phyloP scores from a whole-genome alignment of 2,113 vertebrate genomes.

The Rhineura floridana region DNA sequence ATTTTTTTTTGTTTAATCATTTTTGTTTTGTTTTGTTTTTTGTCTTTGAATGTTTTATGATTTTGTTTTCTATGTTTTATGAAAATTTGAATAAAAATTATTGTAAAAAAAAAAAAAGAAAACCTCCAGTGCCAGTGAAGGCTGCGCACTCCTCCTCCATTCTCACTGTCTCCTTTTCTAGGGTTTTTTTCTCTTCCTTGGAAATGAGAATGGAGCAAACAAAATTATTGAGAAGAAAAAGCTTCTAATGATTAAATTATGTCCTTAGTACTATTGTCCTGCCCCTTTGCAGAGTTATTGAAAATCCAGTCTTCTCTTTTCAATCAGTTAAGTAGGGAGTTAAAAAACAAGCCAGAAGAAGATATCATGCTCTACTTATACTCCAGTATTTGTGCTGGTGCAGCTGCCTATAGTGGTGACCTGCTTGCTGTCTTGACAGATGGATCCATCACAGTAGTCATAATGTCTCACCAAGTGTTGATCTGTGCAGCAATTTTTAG shows the following conservation, averaged over 20 bases:
- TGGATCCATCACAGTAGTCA: neutral
- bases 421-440: neutral
- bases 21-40: too few relatives aligned
- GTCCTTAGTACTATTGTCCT: neutral
- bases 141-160: too few relatives aligned
- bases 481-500: neutral
- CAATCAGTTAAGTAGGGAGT: neutral
- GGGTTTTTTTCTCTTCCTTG: too few relatives aligned
- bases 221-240: neutral
- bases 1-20: too few relatives aligned
- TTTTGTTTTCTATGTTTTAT: too few relatives aligned
- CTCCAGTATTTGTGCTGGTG: neutral
- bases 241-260: neutral
- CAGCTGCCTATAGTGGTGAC: neutral
- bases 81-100: too few relatives aligned
- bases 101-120: too few relatives aligned
- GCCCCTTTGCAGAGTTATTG: neutral
- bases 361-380: too few relatives aligned
- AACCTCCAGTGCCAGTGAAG: too few relatives aligned
- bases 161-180: neutral
- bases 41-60: too few relatives aligned
- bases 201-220: neutral
- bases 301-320: neutral
- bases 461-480: neutral
- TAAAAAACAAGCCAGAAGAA: neutral